Conservation (phyloP, 2,888 invertebrate species). For the Schizotus pectinicornis region DNA sequence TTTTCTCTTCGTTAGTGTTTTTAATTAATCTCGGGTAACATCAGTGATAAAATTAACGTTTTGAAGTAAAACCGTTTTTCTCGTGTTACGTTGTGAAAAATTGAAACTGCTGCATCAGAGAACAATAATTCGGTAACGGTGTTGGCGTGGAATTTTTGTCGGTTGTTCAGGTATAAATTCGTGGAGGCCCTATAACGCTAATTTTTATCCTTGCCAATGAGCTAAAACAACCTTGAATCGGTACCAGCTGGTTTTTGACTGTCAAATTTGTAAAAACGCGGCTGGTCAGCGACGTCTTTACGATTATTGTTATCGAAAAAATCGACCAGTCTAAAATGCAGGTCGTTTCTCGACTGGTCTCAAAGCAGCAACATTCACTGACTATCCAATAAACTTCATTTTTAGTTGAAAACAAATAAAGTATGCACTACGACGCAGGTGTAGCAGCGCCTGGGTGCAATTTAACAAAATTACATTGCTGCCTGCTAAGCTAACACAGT, state of each 20-base stretch:
- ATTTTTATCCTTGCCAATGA: constrained; percentile 23
- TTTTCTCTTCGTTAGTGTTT: too few relatives aligned
- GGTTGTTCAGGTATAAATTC: constrained; percentile 9
- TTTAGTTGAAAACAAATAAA: constrained; percentile 16
- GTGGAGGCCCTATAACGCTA: constrained; percentile 5
- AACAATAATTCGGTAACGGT: constrained; percentile 1
- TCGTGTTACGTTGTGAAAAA: too few relatives aligned
- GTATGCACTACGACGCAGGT: neutral
- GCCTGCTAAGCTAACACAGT: too few relatives aligned
- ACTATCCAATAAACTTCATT: constrained; percentile 3
- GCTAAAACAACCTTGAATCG: constrained; percentile 19
- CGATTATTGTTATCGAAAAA: neutral
- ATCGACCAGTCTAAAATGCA: neutral
- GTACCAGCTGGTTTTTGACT: constrained; percentile 23
- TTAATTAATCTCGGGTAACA: too few relatives aligned
- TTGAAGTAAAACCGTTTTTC: too few relatives aligned
- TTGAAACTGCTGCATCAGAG: neutral
- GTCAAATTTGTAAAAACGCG: constrained; percentile 16
- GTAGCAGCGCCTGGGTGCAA: neutral
- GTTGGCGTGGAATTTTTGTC: neutral
- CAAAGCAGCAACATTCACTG: too few relatives aligned
- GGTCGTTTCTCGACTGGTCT: too few relatives aligned
- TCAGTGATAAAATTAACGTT: too few relatives aligned
- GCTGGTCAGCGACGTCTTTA: constrained; percentile 5
- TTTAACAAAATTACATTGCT: too few relatives aligned